Base-by-base conservation (phyloP, 2,888 invertebrate genomes). In the Drosophila neonasuta region DNA sequence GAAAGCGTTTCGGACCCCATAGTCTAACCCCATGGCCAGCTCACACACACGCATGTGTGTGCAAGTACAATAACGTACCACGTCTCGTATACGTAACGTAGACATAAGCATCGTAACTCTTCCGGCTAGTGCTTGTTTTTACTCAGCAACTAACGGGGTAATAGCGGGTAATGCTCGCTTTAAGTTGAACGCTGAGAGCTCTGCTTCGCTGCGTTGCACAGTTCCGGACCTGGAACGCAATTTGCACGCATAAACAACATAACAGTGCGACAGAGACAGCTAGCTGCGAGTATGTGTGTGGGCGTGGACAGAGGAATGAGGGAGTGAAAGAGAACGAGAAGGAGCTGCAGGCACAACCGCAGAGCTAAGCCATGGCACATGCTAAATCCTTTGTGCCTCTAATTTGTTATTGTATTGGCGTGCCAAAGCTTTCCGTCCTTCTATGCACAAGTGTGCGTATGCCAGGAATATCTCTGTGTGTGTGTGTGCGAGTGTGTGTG, bases 361-460 rank as follows among this genome's bases (percentile, higher is more conserved):
- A 68, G 71, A 79, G 68, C 85, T 79, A 86, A 84, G 86, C 80
- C 84, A 55, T 75, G 81, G 68, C 86, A 78, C 80, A 86, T 78
- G 86, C 76, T 84, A 86, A 81, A 76, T 84, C 85, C 87, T 79
- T 81, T 81, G 81, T 81, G 79, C 87, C 82, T 85, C 85, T 86
- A 86, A 81, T 81, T 81, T 81, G 81, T 81, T 81, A 81, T 81
- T 81, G 81, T 84, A 81, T 81, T 86, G 85, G 87, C 82, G 85
- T 84, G 81, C 73, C 76, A 84, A 70, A 80, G 79, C 73, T 63
- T 66, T 65, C 62, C 55, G 42, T 62, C 5, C 56, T 20, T 10
- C 24, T 24, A 24, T 24, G 24, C 24, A 24, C 24, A 24, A 32
- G 41, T 52, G 8, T 50, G 24, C 17, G 13, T 57, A 45, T 59